A percentile compares a stretch with the other conserved stretches of the same genome.
Evolutionary conservation across 1,140 invertebrate genomes (phyloP).

Genomic region (Nylanderia fulva): DNA sequence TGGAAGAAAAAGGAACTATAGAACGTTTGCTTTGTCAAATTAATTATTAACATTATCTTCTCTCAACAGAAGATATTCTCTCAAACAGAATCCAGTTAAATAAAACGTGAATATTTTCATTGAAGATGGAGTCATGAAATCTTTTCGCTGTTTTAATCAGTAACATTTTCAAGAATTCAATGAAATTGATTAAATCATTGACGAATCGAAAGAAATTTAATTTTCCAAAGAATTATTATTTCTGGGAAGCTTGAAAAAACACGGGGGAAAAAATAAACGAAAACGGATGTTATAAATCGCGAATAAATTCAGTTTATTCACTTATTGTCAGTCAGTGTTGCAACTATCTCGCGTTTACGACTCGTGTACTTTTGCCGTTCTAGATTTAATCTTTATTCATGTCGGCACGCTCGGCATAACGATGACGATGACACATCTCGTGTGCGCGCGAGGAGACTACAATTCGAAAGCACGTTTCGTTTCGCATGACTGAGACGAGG

Average conservation of each 20-base stretch:
- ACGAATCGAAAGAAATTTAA: not conserved
- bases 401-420: slow-evolving; percentile 6
- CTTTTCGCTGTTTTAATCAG: too few species aligned
- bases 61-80: too few species aligned
- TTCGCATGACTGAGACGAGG: not conserved
- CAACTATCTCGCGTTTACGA: slow-evolving; percentile 3
- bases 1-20: not conserved
- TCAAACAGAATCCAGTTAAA: too few species aligned
- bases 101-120: too few species aligned
- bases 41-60: not conserved
- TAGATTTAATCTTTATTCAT: slow-evolving; percentile 31
- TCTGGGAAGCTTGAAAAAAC: not conserved
- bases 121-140: too few species aligned
- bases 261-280: not conserved
- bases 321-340: not conserved
- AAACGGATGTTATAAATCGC: not conserved
- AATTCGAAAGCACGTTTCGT: not conserved
- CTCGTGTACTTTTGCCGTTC: not conserved
- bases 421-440: slow-evolving; percentile 32
- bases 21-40: not conserved
- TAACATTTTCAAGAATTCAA: too few species aligned
- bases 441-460: not conserved
- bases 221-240: not conserved
- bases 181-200: too few species aligned
- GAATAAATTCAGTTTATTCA: slow-evolving; percentile 11